Base-by-base conservation (phyloP, 1,140 invertebrate species). In the Drosophila nigrodunni region DNA sequence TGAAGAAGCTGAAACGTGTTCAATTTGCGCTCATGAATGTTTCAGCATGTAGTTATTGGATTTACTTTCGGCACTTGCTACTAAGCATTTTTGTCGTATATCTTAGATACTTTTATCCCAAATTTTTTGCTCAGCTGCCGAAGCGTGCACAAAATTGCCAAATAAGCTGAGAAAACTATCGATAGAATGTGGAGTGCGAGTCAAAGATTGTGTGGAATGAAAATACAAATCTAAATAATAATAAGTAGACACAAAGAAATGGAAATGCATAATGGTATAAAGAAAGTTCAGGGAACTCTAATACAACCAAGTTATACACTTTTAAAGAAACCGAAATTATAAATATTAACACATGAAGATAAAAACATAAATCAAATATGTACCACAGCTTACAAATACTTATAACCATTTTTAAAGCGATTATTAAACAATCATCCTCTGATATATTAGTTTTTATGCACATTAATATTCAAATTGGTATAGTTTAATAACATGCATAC, bases 11-110 rank as follows among this genome's bases (percentile, higher is more conserved):
- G 57, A 46, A 78, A 89, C 85, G 85, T 89, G 85, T 86, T 90
- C 85, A 89, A 89, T 89, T 89, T 89, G 81, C 71, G 81, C 86
- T 89, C 85, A 89, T 89, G 81, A 89, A 89, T 89, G 86, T 90
- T 89, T 89, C 81, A 89, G 78, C 78, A 80, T 80, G 72, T 80
- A 83, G 83, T 88, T 89, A 88, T 88, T 88, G 80, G 83, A 89
- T 89, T 88, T 88, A 89, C 77, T 89, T 89, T 88, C 69, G 70
- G 83, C 80, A 83, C 77, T 89, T 80, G 83, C 77, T 75, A 80
- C 83, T 88, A 78, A 89, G 77, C 83, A 88, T 72, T 76, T 78
- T 74, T 73, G 79, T 74, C 74, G 67, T 70, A 74, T 55, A 66
- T 59, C 50, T 86, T 25, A 30, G 39, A 77, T 60, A 74, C 58